A percentile compares a stretch with the other conserved stretches of the same genome.
Evolutionary conservation across 2,797 vertebrate genomes (phyloP).

Genomic region (Meda fulgida): DNA sequence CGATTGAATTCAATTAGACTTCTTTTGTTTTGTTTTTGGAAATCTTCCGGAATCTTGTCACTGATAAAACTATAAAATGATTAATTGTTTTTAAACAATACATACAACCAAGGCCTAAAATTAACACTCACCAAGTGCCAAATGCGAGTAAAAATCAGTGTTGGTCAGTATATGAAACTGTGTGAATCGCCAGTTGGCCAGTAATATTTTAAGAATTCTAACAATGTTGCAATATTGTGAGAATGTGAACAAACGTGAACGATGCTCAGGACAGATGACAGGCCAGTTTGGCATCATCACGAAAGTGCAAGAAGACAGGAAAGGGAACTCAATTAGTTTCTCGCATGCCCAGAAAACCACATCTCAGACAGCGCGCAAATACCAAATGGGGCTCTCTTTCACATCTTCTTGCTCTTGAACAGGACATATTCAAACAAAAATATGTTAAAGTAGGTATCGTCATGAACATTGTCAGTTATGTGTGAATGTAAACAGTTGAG

Average conservation of each 20-base stretch:
- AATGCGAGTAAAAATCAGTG: not conserved
- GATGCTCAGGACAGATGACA: not conserved
- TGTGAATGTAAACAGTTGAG: not conserved
- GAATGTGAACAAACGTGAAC: not conserved
- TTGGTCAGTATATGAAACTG: not conserved
- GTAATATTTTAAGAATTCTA: not conserved
- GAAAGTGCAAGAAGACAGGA: not conserved
- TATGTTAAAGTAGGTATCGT: too few species aligned
- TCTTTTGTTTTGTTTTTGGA: not conserved
- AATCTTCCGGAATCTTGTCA: conserved; percentile 10
- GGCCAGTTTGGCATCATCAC: too few species aligned
- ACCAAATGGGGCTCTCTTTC: not conserved
- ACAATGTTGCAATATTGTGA: too few species aligned
- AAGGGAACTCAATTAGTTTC: too few species aligned
- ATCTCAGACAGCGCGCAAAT: not conserved
- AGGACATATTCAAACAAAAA: not conserved
- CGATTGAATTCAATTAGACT: not conserved
- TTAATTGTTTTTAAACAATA: not conserved
- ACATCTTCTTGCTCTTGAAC: not conserved
- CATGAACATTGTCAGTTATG: not conserved
- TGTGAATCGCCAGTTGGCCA: not conserved
- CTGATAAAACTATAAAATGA: not conserved
- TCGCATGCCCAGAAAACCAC: too few species aligned
- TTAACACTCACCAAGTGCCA: not conserved
- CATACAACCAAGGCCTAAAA: not conserved